Evolutionary conservation across 2,888 invertebrate species (phyloP).

Genomic region (Scaeva pyrastri): DNA sequence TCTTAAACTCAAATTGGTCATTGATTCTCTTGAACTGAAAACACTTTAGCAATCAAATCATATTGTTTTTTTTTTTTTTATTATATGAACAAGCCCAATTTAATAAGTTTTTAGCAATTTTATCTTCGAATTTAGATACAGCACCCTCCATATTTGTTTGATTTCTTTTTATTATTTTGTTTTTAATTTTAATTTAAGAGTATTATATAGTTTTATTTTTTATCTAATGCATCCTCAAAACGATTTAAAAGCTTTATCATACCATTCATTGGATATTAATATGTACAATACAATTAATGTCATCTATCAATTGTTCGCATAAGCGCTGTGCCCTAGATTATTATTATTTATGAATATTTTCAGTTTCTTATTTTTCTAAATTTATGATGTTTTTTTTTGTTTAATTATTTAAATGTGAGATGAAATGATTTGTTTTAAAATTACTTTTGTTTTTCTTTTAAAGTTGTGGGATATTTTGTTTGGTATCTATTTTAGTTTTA

Average conservation of each 20-base stretch:
- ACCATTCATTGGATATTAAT: constrained; percentile 50
- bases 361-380: constrained; percentile 15
- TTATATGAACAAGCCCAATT: background rate
- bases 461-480: constrained; percentile 17
- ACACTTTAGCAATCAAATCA: background rate
- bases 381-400: background rate
- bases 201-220: constrained; percentile 7
- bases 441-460: background rate
- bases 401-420: constrained; percentile 7
- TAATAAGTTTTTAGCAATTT: background rate
- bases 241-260: constrained; percentile 54
- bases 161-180: background rate
- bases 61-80: no score
- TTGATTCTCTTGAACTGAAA: background rate
- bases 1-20: constrained; percentile 39
- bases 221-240: constrained; percentile 31
- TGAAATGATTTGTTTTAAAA: constrained; percentile 25
- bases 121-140: constrained; percentile 5
- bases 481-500: constrained; percentile 38
- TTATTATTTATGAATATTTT: constrained; percentile 32
- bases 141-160: constrained; percentile 19
- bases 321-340: constrained; percentile 68
- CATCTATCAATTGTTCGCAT: constrained; percentile 43
- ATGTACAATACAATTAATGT: constrained; percentile 36
- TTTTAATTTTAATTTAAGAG: constrained; percentile 4